Evolutionary conservation across 2,797 vertebrate species (phyloP).

Genomic region (Botia kubotai): DNA sequence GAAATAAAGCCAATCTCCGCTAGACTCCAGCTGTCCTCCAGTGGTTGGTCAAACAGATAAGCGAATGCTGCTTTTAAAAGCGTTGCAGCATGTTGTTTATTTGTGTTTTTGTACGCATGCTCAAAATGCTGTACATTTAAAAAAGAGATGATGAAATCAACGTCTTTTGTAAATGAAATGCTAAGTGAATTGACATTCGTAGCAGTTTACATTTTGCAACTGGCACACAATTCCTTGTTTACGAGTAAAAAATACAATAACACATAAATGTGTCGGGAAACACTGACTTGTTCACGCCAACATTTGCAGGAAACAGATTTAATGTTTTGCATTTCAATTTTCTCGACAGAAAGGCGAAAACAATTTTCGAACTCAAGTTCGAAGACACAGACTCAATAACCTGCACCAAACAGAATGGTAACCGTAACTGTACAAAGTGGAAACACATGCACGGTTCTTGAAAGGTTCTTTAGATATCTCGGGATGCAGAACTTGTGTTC

Average conservation of each 20-base stretch:
- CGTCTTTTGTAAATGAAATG: not conserved
- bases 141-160: not conserved
- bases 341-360: conserved; percentile 34
- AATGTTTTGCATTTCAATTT: conserved; percentile 33
- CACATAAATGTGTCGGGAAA: not conserved
- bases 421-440: not conserved
- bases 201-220: not conserved
- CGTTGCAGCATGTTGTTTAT: not conserved
- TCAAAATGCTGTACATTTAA: not conserved
- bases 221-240: not conserved
- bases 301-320: conserved; percentile 9
- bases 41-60: not conserved
- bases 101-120: not conserved
- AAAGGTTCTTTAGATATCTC: conserved; percentile 26
- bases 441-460: conserved; percentile 2
- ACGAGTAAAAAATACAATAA: not conserved
- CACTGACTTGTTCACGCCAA: conserved; percentile 4
- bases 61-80: too few relatives aligned
- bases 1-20: not conserved
- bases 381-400: conserved; percentile 28
- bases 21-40: not conserved
- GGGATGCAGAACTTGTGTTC: not conserved
- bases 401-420: not conserved
- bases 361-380: conserved; percentile 28
- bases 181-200: not conserved